Conservation (phyloP, 2,888 invertebrate species). For the Blomia tropicalis region DNA sequence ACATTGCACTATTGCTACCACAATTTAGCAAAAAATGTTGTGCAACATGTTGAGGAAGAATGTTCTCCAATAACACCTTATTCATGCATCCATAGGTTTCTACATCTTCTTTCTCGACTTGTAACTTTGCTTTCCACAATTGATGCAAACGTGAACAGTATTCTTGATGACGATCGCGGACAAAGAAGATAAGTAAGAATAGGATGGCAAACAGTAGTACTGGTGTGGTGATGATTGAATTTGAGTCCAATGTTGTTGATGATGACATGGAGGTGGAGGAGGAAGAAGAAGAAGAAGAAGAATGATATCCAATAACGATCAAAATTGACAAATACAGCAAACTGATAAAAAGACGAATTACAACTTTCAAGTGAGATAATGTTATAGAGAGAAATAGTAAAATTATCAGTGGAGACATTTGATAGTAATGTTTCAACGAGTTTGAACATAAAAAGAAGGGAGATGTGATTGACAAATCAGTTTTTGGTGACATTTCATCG, state of each 20-base stretch:
- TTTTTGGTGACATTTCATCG: background rate
- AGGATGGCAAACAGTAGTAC: background rate
- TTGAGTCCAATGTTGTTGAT: background rate
- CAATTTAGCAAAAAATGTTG: slow-evolving; percentile 62
- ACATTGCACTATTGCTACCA: background rate
- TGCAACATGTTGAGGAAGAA: slow-evolving; percentile 87
- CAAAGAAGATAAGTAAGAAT: background rate
- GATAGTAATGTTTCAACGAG: slow-evolving; percentile 46
- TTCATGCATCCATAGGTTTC: slow-evolving; percentile 91
- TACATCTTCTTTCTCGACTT: slow-evolving; percentile 80
- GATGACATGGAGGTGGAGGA: background rate
- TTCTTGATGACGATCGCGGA: slow-evolving; percentile 51
- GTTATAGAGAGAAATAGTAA: slow-evolving; percentile 63
- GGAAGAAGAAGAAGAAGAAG: background rate
- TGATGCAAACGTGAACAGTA: slow-evolving; percentile 79
- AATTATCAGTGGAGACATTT: slow-evolving; percentile 64
- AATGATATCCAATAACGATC: background rate
- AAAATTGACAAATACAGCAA: slow-evolving; percentile 24
- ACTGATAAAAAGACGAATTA: slow-evolving; percentile 45
- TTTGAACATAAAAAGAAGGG: background rate
- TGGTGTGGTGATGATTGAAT: background rate
- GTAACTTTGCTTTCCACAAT: slow-evolving; percentile 76
- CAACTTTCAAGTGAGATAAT: slow-evolving; percentile 64
- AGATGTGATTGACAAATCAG: background rate
- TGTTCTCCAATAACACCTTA: slow-evolving; percentile 87